Evolutionary conservation across 2,797 vertebrate genomes (phyloP).

Genomic region (Pseudochaenichthys georgianus): DNA sequence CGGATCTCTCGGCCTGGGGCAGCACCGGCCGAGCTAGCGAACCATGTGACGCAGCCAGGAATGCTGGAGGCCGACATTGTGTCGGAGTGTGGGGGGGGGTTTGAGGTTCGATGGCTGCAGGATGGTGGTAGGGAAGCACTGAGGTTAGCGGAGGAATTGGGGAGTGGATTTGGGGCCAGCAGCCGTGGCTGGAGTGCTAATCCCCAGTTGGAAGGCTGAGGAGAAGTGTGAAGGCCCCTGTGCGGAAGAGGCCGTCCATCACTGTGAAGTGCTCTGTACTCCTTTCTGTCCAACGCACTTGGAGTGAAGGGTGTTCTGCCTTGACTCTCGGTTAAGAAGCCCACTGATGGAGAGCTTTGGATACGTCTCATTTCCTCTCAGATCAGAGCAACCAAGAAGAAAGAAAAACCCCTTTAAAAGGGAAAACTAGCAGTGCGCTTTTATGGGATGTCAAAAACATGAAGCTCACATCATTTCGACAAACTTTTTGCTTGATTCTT

Average conservation of each 20-base stretch:
- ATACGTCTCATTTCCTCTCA: slow-evolving; percentile 13
- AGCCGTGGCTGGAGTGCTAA: slow-evolving; percentile 68
- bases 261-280: slow-evolving; percentile 59
- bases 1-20: slow-evolving; percentile 47
- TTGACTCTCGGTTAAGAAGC: slow-evolving; percentile 10
- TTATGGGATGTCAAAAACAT: background rate
- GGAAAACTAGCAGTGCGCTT: background rate
- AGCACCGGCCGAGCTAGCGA: slow-evolving; percentile 35
- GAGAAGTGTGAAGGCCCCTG: slow-evolving; percentile 69
- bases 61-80: slow-evolving; percentile 58
- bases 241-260: slow-evolving; percentile 63
- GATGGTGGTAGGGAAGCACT: slow-evolving; percentile 45
- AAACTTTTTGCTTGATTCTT: background rate
- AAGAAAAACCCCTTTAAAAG: background rate
- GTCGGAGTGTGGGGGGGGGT: slow-evolving; percentile 6
- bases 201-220: slow-evolving; percentile 73
- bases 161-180: slow-evolving; percentile 55
- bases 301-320: slow-evolving; percentile 24
- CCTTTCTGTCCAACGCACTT: slow-evolving; percentile 60
- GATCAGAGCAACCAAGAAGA: background rate
- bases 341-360: background rate
- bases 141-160: slow-evolving; percentile 60
- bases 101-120: slow-evolving; percentile 36
- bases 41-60: slow-evolving; percentile 67
- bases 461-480: background rate